Evolutionary conservation across 2,113 vertebrate genomes (phyloP).

Genomic region (Mus pahari): DNA sequence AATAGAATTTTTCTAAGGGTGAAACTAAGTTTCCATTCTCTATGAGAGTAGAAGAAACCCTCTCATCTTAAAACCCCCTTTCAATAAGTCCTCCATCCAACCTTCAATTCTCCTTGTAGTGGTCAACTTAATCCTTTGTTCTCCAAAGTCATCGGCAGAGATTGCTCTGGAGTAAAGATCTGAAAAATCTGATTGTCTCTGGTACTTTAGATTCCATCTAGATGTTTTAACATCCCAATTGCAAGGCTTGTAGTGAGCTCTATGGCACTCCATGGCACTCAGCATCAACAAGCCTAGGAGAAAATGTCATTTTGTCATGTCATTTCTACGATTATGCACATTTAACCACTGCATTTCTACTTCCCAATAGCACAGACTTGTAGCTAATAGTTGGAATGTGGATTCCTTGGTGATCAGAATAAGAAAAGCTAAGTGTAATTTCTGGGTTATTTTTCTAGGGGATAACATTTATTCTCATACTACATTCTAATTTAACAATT

Average conservation of each 20-base stretch:
- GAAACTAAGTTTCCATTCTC: neutral
- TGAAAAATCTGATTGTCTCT: neutral
- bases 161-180: neutral
- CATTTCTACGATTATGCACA: neutral
- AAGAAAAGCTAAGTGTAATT: neutral
- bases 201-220: neutral
- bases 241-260: neutral
- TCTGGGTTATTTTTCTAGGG: neutral
- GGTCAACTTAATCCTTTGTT: conserved; percentile 28
- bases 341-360: neutral
- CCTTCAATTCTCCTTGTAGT: neutral
- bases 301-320: neutral
- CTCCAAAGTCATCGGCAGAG: conserved; percentile 24
- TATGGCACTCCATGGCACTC: neutral
- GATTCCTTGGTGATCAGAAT: conserved; percentile 42
- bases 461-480: neutral
- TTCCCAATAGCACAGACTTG: neutral
- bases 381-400: neutral
- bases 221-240: neutral
- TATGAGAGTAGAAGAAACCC: neutral
- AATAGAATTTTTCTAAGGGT: neutral
- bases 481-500: neutral
- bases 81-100: conserved; percentile 7
- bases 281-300: neutral
- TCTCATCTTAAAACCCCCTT: conserved; percentile 17